These are phyloP conservation scores for Ciconia stormi DNA, from an alignment of 2,113 vertebrate species.

Conservation along the genomic window DNA sequence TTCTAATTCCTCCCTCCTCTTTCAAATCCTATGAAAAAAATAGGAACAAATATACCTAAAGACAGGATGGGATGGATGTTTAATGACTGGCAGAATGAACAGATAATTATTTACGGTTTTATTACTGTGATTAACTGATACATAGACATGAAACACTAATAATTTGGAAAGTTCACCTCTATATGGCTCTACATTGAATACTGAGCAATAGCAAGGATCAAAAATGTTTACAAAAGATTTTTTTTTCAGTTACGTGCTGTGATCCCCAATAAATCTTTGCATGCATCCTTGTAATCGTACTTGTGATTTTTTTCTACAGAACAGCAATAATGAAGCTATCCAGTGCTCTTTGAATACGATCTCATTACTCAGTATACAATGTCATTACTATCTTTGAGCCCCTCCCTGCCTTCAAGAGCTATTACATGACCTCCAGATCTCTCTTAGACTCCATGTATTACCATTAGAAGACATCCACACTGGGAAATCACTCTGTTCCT, in stretches of 20 bases:
- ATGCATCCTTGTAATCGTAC: background rate
- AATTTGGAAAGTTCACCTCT: background rate
- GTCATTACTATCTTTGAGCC: constrained; percentile 77
- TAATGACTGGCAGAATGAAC: background rate
- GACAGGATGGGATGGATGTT: background rate
- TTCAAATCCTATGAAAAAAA: background rate
- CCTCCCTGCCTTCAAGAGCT: constrained; percentile 80
- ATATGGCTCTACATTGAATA: fast-evolving
- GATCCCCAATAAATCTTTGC: background rate
- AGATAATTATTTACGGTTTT: background rate
- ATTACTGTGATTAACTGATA: background rate
- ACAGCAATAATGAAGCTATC: background rate
- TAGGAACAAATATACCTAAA: background rate
- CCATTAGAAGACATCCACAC: constrained; percentile 89
- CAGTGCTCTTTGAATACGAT: background rate
- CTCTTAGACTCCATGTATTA: constrained; percentile 80
- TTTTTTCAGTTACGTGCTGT: background rate
- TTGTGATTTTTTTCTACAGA: background rate
- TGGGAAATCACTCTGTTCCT: constrained; percentile 89
- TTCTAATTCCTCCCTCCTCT: background rate
- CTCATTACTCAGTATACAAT: constrained; percentile 64
- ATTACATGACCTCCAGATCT: constrained; percentile 86
- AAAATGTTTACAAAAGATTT: background rate
- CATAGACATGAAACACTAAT: background rate
- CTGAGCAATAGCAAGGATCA: background rate